A percentile compares a stretch with the other conserved stretches of the same genome.
These are phyloP conservation scores for Triplophysa yarkandensis DNA, from an alignment of 2,797 vertebrate species.

Conservation along the genomic window DNA sequence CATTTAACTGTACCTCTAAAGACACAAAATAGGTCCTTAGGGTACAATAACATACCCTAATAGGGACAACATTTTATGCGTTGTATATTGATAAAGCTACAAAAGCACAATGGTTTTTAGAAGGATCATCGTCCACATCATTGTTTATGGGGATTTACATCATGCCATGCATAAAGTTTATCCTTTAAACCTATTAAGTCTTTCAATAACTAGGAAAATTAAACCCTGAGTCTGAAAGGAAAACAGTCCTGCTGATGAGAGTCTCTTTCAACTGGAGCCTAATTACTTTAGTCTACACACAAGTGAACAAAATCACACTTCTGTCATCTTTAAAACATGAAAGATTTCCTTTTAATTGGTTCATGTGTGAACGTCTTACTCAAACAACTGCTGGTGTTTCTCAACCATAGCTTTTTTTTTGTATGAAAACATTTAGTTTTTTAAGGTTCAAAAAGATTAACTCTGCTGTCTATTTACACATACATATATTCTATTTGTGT, in stretches of 20 bases:
- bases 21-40: no score
- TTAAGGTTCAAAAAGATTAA: conserved; percentile 3
- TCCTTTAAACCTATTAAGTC: background rate
- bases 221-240: background rate
- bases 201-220: background rate
- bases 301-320: conserved; percentile 6
- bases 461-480: background rate
- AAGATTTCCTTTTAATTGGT: background rate
- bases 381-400: conserved; percentile 13
- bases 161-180: background rate
- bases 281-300: conserved; percentile 14
- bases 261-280: conserved; percentile 23
- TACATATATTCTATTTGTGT: conserved; percentile 14
- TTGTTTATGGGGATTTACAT: background rate
- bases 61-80: no score
- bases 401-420: background rate
- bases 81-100: no score
- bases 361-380: conserved; percentile 1
- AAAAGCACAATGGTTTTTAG: background rate
- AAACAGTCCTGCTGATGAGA: background rate
- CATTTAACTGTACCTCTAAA: no score
- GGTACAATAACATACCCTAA: no score
- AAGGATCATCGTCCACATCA: background rate
- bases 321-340: conserved; percentile 7
- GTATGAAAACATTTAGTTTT: conserved; percentile 9